These are phyloP conservation scores for Sycophila texana DNA, from an alignment of 2,888 invertebrate species.

Conservation along the genomic window DNA sequence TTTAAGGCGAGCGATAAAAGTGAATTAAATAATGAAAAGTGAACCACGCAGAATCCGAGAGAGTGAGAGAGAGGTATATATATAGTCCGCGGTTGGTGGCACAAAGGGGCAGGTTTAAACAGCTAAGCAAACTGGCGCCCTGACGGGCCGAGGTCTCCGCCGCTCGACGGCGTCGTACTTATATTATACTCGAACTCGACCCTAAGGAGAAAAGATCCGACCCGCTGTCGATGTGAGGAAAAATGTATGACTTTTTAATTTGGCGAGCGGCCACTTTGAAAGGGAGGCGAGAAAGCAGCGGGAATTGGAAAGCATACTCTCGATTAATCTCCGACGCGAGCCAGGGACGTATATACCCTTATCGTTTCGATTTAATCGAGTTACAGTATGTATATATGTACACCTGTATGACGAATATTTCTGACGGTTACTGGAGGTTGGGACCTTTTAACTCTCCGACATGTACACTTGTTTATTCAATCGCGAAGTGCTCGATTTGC, in stretches of 20 bases:
- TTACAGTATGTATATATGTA: too few relatives aligned
- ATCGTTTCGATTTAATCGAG: too few relatives aligned
- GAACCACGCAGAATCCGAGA: conserved; percentile 36
- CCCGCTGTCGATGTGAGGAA: too few relatives aligned
- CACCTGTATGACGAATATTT: too few relatives aligned
- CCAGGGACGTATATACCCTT: too few relatives aligned
- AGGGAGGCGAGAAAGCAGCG: too few relatives aligned
- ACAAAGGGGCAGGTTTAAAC: conserved; percentile 51
- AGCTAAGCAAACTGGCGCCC: conserved; percentile 46
- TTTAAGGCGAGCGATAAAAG: conserved; percentile 26
- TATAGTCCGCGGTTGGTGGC: conserved; percentile 12
- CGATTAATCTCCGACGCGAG: too few relatives aligned
- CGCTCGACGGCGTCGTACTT: neutral
- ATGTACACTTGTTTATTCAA: too few relatives aligned
- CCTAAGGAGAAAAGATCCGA: neutral
- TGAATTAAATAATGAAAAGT: conserved; percentile 52
- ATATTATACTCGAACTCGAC: neutral
- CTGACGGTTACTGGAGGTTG: too few relatives aligned
- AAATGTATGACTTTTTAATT: conserved; percentile 41
- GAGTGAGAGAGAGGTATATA: neutral
- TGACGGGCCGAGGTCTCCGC: conserved; percentile 29
- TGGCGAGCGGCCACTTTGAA: neutral
- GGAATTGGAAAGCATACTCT: too few relatives aligned
- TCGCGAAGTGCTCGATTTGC: too few relatives aligned
- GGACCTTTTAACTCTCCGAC: too few relatives aligned